Percentiles rank a stretch among this genome's conserved stretches.
Evolutionary conservation across 2,113 vertebrate genomes (phyloP).

Genomic region (Nanger granti): DNA sequence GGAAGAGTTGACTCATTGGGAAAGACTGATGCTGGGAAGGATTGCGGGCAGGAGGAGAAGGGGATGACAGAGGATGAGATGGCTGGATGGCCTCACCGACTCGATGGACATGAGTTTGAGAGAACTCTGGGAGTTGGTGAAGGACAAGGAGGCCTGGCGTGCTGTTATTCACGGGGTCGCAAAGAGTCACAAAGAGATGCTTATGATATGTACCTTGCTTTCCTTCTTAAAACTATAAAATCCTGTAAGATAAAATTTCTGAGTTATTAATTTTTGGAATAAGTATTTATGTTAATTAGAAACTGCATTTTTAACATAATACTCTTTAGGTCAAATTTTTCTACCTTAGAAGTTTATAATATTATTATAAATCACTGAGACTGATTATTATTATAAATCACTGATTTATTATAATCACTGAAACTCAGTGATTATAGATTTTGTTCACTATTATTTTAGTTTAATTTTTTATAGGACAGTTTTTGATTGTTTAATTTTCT

Average conservation of each 20-base stretch:
- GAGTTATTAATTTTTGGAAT: neutral
- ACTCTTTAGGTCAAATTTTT: neutral
- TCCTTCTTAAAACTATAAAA: neutral
- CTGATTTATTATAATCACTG: neutral
- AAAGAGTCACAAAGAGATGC: too few species aligned
- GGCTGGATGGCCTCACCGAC: too few species aligned
- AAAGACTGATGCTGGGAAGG: too few species aligned
- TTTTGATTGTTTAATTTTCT: neutral
- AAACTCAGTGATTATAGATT: neutral
- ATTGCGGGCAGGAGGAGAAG: too few species aligned
- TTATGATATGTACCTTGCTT: neutral
- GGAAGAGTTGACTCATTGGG: too few species aligned
- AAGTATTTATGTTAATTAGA: neutral
- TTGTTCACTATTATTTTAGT: neutral
- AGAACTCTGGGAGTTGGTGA: too few species aligned
- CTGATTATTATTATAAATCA: neutral
- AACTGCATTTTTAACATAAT: neutral
- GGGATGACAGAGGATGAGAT: too few species aligned
- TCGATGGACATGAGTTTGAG: too few species aligned
- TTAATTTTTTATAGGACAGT: neutral
- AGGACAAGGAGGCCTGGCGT: too few species aligned
- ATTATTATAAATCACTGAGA: neutral
- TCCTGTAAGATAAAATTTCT: neutral
- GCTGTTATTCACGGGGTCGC: fast-evolving
- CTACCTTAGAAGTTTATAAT: neutral